These are phyloP conservation scores for Poeciliopsis gracilis DNA, from an alignment of 2,797 vertebrate species.

Conservation along the genomic window DNA sequence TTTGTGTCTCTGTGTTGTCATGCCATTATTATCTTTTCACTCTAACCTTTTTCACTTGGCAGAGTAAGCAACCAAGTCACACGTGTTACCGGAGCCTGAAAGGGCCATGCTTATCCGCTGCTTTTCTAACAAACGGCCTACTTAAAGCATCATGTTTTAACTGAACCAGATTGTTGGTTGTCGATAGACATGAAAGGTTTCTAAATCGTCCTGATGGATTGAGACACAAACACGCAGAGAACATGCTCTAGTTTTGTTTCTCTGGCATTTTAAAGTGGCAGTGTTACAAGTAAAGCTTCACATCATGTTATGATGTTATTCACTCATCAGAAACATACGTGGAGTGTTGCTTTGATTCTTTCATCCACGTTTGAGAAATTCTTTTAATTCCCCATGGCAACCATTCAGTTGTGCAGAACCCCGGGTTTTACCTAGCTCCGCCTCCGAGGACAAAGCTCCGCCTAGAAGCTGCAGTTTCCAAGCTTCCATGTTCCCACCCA, in stretches of 20 bases:
- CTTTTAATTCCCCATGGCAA: no score
- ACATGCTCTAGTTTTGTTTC: background rate
- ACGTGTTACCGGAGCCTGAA: background rate
- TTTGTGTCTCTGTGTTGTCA: conserved; percentile 16
- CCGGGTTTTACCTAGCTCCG: no score
- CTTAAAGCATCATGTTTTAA: background rate
- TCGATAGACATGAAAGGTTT: background rate
- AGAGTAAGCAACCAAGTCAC: background rate
- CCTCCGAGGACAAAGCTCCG: no score
- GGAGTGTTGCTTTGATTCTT: no score
- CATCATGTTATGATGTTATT: no score
- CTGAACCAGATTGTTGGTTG: background rate
- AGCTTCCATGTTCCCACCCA: no score
- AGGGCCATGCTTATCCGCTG: background rate
- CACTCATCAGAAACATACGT: no score
- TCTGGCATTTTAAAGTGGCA: background rate
- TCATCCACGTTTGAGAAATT: no score
- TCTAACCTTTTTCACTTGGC: background rate
- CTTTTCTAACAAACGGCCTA: background rate
- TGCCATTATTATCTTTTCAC: background rate
- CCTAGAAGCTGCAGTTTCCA: no score
- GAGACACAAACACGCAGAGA: background rate
- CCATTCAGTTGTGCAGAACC: no score
- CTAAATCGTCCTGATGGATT: background rate
- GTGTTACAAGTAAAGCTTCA: background rate